Evolutionary conservation across 1,140 invertebrate genomes (phyloP), one percentile per base, ranked within the genome.

Genomic region (Stenopsyche tienmushanensis): DNA sequence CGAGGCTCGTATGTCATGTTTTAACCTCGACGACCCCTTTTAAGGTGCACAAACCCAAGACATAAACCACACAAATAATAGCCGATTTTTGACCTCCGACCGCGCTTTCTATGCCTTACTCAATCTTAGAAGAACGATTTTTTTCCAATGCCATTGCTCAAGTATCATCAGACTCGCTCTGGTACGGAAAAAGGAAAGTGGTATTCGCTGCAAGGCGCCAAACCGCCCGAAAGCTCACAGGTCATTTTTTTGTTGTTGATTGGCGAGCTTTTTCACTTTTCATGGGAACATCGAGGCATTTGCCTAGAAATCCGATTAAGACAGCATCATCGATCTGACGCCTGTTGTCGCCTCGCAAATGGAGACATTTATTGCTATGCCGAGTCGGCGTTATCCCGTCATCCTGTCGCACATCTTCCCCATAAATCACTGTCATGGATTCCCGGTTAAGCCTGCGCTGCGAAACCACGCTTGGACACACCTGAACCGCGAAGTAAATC

Each of bases 401-500:
- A 34, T 54, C 52, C 52, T 54, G 52, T 54, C 21, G 9, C 9
- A 15, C 24, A 29, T 29, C 52, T 54, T 9, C 25, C 18, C 9
- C 20, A 54, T 54, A 54, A 54, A 54, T 54, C 52, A n/a, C 25
- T 9, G 1, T 54, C 24, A n/a, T 29, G n/a, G 21, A 34, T 54
- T 54, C 52, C 52, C 15, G 52, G 25, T 21, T 17, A 49, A 49
- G 18, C 45, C 10, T 10, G 23, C 18, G 45, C 10, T n/a, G 23
- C 52, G 25, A 34, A 34, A 34, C 52, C 52, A n/a, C 52, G 52
- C 29, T 54, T 54, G 52, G 39, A 54, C 29, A 54, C 52, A 54
- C 52, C 52, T 54, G 52, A 54, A 54, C 52, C 52, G 25, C 39
- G n/a, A n/a, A n/a, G n/a, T n/a, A n/a, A n/a, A n/a, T n/a, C n/a